Percentiles rank a stretch among this genome's conserved stretches.
Conservation (phyloP, 1,140 invertebrate species). For the Sycobia sp. region DNA sequence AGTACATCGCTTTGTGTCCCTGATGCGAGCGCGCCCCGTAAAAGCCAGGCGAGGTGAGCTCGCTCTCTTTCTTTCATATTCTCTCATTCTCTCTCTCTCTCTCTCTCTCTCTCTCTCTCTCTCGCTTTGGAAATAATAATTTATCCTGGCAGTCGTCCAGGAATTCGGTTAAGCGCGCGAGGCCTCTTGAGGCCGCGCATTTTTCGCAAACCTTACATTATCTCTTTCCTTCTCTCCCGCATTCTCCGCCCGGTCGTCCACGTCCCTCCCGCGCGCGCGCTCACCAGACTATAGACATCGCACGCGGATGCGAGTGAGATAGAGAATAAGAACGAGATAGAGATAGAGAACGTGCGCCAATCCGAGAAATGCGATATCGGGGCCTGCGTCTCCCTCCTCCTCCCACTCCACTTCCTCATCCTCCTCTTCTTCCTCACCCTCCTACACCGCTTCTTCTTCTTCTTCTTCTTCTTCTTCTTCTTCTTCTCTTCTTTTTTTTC, state of each 20-base stretch:
- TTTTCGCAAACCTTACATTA: constrained; percentile 30
- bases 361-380: constrained; percentile 28
- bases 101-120: constrained; percentile 3
- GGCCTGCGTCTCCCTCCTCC: no score
- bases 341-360: no score
- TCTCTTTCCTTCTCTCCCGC: constrained; percentile 3
- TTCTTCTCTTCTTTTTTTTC: not conserved
- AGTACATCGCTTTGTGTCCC: no score
- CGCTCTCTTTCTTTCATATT: no score
- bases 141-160: constrained; percentile 35
- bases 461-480: not conserved
- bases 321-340: no score
- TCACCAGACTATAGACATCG: no score
- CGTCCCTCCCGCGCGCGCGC: not conserved
- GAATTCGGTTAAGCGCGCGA: constrained; percentile 35
- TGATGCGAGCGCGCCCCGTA: not conserved
- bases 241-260: not conserved
- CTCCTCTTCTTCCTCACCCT: no score
- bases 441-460: not conserved
- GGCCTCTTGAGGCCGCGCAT: constrained; percentile 22
- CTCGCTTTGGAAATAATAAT: constrained; percentile 25
- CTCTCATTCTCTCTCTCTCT: no score
- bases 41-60: no score
- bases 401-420: no score
- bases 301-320: not conserved